Percentiles rank a stretch among this genome's conserved stretches.
Evolutionary conservation across 2,113 vertebrate genomes (phyloP).

Genomic region (Sceloporus undulatus): DNA sequence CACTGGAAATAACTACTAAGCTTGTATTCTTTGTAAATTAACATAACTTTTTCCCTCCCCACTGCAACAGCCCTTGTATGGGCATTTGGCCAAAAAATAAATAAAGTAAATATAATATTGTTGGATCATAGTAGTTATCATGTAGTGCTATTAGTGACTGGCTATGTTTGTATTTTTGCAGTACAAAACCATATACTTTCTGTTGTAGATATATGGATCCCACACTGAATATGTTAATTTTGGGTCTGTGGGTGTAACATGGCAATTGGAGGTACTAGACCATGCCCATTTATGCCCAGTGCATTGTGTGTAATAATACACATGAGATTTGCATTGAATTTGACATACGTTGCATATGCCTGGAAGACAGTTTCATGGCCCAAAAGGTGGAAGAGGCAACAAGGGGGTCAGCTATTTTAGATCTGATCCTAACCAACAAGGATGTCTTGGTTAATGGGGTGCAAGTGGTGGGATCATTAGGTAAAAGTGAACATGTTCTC

Average conservation of each 20-base stretch:
- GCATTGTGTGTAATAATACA: neutral
- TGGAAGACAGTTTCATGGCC: no score
- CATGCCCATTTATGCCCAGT: slow-evolving; percentile 1
- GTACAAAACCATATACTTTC: neutral
- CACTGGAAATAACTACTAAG: slow-evolving; percentile 31
- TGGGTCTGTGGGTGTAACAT: neutral
- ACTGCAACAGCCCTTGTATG: slow-evolving; percentile 36
- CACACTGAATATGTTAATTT: slow-evolving; percentile 4
- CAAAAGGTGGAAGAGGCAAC: no score
- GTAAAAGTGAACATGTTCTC: no score
- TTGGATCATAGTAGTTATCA: neutral
- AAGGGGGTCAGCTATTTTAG: no score
- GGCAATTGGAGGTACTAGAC: neutral
- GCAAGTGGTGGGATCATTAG: no score
- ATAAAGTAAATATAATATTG: neutral
- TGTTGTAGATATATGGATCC: neutral
- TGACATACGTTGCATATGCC: neutral
- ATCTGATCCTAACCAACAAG: no score
- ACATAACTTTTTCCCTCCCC: slow-evolving; percentile 28
- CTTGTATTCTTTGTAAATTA: slow-evolving; percentile 54
- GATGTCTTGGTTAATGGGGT: no score
- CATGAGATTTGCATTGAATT: neutral
- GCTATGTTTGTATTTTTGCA: neutral
- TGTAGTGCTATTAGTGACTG: slow-evolving; percentile 6
- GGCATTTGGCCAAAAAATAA: neutral